Base-by-base conservation (phyloP, 2,888 invertebrate species). In the Pseudococcus longispinus region DNA sequence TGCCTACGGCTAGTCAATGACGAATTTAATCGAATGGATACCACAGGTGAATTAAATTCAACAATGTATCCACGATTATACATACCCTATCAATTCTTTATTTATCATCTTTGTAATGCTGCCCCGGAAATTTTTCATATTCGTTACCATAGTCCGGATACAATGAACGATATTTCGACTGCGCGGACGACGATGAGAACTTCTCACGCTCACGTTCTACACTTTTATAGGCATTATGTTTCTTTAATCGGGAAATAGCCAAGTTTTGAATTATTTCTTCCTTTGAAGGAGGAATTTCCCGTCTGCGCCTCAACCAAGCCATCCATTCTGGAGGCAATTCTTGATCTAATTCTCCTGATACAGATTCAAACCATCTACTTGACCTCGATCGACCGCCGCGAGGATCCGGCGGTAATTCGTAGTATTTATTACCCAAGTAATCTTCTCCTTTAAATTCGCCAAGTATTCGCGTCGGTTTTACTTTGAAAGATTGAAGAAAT, bases 281-380 rank as follows among this genome's bases (percentile, higher is more conserved):
- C 88, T 92, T 93, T 0, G 93, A 92, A 0, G 97, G 97, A 74
- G 96, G 94, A 0, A 93, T 92, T 1, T 89, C 89, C 89, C 94
- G 92, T 89, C 94, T 91, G 89, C 93, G 92, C 89, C 97, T 92
- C 82, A 97, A 91, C 97, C 97, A 97, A 9, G 96, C 92, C 90
- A 96, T 96, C 97, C 97, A 97, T 91, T 97, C 97, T 0, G 95
- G 93, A 0, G 97, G 95, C 89, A 96, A 90, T 89, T 95, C 95
- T 90, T 94, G 93, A 88, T 94, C 93, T 89, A 95, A 95, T 32
- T 92, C 90, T n/a, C 37, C 29, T 5, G 29, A 20, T 88, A 9
- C 51, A 0, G 88, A 85, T 23, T 89, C 89, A 84, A 89, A 88
- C 88, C 89, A 89, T 87, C 89, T 87, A n/a, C 87, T 87, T 32